Evolutionary conservation across 2,797 vertebrate species (phyloP).

Genomic region (Ciconia nigra): DNA sequence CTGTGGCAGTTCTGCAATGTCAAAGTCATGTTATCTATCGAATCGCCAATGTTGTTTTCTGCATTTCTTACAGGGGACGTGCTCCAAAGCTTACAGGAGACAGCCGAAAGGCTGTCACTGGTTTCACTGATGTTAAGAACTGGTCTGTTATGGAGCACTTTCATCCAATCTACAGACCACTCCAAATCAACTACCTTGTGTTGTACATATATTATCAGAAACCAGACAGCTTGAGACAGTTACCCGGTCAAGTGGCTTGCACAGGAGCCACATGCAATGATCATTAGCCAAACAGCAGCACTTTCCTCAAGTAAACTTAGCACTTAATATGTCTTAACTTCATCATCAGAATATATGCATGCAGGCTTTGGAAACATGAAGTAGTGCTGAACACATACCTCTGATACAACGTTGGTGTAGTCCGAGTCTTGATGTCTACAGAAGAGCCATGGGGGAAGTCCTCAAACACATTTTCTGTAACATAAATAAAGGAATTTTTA

Average conservation of each 20-base stretch:
- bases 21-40: not conserved
- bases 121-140: not conserved
- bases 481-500: not conserved
- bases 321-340: not conserved
- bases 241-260: not conserved
- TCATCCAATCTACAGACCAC: too few relatives aligned
- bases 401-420: not conserved
- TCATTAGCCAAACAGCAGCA: not conserved
- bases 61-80: not conserved
- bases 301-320: not conserved
- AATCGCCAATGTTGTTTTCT: not conserved
- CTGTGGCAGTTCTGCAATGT: not conserved
- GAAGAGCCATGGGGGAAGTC: not conserved
- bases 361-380: not conserved
- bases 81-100: not conserved
- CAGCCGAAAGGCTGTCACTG: not conserved
- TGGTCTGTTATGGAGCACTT: too few relatives aligned
- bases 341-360: not conserved
- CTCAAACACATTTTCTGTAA: not conserved
- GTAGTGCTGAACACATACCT: not conserved
- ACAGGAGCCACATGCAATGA: not conserved
- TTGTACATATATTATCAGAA: not conserved
- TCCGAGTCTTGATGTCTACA: not conserved
- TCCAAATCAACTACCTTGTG: not conserved
- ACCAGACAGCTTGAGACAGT: not conserved